Conservation (phyloP, 92 coral and sea anemone genomes). For the Porites divaricata region DNA sequence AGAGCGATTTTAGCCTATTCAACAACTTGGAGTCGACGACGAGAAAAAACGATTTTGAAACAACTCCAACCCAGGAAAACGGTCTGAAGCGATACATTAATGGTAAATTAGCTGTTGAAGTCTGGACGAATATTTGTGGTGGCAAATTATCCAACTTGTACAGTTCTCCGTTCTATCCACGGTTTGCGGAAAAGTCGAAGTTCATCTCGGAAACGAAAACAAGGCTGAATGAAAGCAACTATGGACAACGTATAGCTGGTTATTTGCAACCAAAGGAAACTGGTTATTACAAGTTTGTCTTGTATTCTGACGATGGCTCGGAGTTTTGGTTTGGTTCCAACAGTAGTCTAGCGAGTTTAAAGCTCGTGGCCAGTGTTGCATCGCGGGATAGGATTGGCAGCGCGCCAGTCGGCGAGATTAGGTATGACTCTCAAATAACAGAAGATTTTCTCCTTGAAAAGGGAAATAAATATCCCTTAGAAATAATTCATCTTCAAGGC, state of each 20-base stretch:
- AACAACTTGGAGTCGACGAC: neutral
- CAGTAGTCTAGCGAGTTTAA: constrained; percentile 21
- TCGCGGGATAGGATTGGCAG: constrained; percentile 46
- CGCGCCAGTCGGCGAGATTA: constrained; percentile 57
- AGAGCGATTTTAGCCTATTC: neutral
- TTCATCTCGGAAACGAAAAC: constrained; percentile 30
- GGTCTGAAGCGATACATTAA: neutral
- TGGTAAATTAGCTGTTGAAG: constrained; percentile 54
- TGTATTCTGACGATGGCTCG: constrained; percentile 73
- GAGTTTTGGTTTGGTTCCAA: constrained; percentile 78
- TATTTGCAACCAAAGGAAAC: constrained; percentile 66
- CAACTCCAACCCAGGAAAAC: neutral
- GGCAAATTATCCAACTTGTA: constrained; percentile 39
- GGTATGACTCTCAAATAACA: constrained; percentile 51
- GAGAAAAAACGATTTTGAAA: neutral
- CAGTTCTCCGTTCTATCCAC: constrained; percentile 70
- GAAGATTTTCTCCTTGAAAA: constrained; percentile 54
- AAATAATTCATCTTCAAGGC: constrained; percentile 73
- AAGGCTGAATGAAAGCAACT: constrained; percentile 24
- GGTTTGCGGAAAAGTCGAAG: constrained; percentile 44
- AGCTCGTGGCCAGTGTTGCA: constrained; percentile 48
- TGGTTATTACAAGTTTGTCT: constrained; percentile 74
- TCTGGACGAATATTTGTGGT: constrained; percentile 71
- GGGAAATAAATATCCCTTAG: constrained; percentile 53
- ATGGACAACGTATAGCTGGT: constrained; percentile 71